These are phyloP conservation scores for Papilio polytes DNA, from an alignment of 1,140 invertebrate species.

Conservation along the genomic window DNA sequence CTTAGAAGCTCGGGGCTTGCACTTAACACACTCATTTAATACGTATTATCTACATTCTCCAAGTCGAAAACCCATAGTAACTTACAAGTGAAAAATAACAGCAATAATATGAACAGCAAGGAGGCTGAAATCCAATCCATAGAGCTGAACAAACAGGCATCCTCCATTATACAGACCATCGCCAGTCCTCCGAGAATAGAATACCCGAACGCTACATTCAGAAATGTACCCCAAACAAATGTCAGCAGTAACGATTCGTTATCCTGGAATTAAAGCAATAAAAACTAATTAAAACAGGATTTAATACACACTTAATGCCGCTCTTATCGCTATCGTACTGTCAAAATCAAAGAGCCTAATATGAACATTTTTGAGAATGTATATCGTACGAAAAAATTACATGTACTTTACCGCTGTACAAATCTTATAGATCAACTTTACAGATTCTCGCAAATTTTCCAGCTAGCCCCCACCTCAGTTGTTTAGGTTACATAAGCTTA, in stretches of 20 bases:
- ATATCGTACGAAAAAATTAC: no score
- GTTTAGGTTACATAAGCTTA: no score
- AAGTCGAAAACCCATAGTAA: background rate
- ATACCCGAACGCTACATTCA: constrained; percentile 4
- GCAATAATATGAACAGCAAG: background rate
- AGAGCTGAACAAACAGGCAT: constrained; percentile 2
- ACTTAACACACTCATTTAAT: background rate
- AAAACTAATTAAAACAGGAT: no score
- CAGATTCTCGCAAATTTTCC: no score
- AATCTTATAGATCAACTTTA: no score
- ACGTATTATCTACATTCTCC: background rate
- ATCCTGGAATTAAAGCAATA: background rate
- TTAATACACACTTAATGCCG: no score
- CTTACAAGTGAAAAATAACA: constrained; percentile 7
- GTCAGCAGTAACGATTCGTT: background rate
- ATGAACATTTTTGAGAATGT: constrained; percentile 66
- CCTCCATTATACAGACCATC: background rate
- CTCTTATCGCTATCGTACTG: constrained; percentile 80
- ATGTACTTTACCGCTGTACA: no score
- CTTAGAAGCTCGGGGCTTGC: no score
- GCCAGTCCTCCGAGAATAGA: background rate
- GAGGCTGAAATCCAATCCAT: constrained; percentile 11
- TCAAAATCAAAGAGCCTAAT: constrained; percentile 85
- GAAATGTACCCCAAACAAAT: background rate
- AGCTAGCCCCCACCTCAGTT: no score